Base-by-base conservation (phyloP, 2,888 invertebrate genomes). In the Macroteleia sp. region DNA sequence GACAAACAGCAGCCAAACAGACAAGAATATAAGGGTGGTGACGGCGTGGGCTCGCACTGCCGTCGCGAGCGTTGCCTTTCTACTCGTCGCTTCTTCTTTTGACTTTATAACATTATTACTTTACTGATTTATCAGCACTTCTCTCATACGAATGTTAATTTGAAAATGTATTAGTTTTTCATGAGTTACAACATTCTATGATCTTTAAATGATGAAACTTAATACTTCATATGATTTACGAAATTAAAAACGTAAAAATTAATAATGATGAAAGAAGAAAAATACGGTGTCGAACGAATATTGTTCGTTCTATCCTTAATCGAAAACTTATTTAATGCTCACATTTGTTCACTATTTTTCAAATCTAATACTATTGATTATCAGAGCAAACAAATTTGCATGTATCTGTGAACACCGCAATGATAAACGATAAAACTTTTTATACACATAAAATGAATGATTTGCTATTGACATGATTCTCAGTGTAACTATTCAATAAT, bases 291-390 rank as follows among this genome's bases (percentile, higher is more conserved):
- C n/a, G 34, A 74, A 74, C 73, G 39, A 59, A 19, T 14, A 10
- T 14, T 32, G 25, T 61, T 64, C 56, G 46, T 75, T 57, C 41
- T 69, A 69, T 70, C 69, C 59, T 70, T 52, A 64, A 69, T 59
- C 64, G 48, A 20, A 32, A 34, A 62, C 66, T 67, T 57, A 44
- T 70, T 70, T 70, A 39, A 36, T 62, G 50, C 64, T 64, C 57
- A 64, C 28, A 70, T 69, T 76, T 44, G 52, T 69, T 76, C 48
- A 70, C 69, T 50, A 64, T 70, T 76, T 75, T 69, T 61, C 67
- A 20, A 76, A 61, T 76, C 75, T 69, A 67, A 74, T 16, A 67
- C 67, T 61, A 67, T 61, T 59, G 9, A 59, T 67, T 61, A 36
- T 48, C 62, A 57, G 9, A 20, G 12, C 14, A 34, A 52, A 46